Evolutionary conservation across 2,113 vertebrate genomes (phyloP), one percentile per base, ranked within the genome.

Genomic region (Leptosomus discolor): DNA sequence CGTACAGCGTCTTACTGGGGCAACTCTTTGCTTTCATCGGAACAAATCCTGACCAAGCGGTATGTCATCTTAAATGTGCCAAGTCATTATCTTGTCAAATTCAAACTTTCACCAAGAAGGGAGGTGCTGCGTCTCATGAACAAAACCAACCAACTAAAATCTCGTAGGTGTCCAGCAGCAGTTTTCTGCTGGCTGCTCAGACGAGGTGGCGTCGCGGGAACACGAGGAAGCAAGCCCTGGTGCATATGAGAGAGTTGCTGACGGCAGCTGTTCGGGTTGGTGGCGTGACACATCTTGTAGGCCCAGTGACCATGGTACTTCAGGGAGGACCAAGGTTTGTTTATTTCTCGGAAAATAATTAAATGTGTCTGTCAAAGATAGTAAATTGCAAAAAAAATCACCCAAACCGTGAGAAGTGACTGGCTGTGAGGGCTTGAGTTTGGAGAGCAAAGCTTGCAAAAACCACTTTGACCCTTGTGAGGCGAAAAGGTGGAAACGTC

Each of bases 1-100:
- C 99, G 0, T 99, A 99, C 97, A 99, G 99, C 0, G 99, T 99
- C 89, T 96, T 99, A 84, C 98, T 99, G 91, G 99, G 99, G 10
- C 99, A 99, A 87, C 98, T 99, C 29, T 99, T 99, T 34, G 99
- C 99, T 56, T 99, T 99, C 97, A 99, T 99, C 6, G 99, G 99
- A 77, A 99, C 99, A 30, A 99, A 98, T 68, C 99, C 99, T 6
- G 99, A 99, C 97, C 99, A 99, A 97, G 98, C 99, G 9, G 99
- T 99, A 97, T 7, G 99, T 94, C 48, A 5, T 10, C 6, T 24
- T 34, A 56, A 54, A 67, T 14, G 2, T 5, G 16, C 77, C 39
- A 6, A 37, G 32, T 41, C 23, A 3, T 23, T 53, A 2, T 6
- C 5, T 45, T 81, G 20, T 71, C 23, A 13, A 24, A 23, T 15